phyloP scores from a whole-genome alignment of 1,140 invertebrate genomes.

The Liolophura sinensis region DNA sequence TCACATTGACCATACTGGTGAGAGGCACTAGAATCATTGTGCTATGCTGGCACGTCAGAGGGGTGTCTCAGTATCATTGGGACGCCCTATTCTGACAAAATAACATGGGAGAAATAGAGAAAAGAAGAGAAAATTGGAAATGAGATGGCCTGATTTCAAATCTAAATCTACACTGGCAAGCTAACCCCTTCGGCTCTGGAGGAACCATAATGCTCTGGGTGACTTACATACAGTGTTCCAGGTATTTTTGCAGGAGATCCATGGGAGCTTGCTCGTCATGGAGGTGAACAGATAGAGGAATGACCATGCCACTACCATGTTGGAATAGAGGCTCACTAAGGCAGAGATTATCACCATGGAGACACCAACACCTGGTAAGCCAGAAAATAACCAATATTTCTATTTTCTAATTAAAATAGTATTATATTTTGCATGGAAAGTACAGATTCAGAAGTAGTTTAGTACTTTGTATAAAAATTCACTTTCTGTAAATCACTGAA shows the following conservation, averaged over 20 bases:
- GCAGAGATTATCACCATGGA: conserved; percentile 68
- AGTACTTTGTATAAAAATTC: not conserved
- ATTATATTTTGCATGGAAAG: too few relatives aligned
- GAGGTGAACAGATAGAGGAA: conserved; percentile 58
- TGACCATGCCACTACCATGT: conserved; percentile 61
- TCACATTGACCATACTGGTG: too few relatives aligned
- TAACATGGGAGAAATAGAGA: not conserved
- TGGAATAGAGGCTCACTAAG: conserved; percentile 61
- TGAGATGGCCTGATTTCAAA: not conserved
- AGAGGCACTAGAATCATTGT: not conserved
- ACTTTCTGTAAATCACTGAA: not conserved
- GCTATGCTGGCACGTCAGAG: not conserved
- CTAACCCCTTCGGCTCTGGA: not conserved
- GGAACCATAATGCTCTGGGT: not conserved
- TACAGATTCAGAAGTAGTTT: not conserved
- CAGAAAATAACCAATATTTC: not conserved
- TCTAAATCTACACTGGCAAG: not conserved
- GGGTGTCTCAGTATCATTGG: not conserved
- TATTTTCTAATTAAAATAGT: too few relatives aligned
- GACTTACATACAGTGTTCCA: conserved; percentile 51
- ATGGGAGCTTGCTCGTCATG: conserved; percentile 49
- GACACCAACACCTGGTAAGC: conserved; percentile 73
- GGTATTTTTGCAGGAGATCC: conserved; percentile 45
- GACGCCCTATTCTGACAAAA: not conserved
- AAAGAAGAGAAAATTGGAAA: too few relatives aligned